Conservation (phyloP, 2,113 vertebrate species). For the Empidonax alnorum region DNA sequence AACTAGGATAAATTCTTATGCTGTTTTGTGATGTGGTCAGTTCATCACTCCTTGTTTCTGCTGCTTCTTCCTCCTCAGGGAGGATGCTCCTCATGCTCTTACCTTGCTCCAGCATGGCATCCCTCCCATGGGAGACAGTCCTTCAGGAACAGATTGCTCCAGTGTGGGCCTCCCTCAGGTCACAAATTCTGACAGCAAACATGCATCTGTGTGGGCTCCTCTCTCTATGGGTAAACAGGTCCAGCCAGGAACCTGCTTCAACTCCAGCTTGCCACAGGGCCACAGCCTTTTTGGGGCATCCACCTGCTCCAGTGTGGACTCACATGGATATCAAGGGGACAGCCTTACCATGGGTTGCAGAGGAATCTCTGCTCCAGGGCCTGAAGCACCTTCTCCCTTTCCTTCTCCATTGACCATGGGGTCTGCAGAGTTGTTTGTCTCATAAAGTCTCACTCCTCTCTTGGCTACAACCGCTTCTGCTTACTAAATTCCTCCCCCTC, state of each 20-base stretch:
- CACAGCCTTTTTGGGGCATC: not conserved
- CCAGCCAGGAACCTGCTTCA: not conserved
- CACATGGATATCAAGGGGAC: not conserved
- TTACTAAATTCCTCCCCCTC: no score
- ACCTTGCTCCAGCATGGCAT: not conserved
- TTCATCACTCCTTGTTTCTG: not conserved
- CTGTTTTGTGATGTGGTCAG: not conserved
- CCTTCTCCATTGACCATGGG: not conserved
- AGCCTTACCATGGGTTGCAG: not conserved
- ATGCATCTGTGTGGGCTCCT: not conserved
- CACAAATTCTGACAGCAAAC: not conserved
- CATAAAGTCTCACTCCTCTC: not conserved
- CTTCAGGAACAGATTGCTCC: not conserved
- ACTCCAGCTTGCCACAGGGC: not conserved
- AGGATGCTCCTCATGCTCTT: not conserved
- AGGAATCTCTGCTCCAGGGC: rapidly evolving
- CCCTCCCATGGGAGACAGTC: not conserved
- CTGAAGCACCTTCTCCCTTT: not conserved
- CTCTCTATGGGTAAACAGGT: not conserved
- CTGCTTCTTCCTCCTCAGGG: not conserved
- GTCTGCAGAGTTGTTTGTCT: not conserved
- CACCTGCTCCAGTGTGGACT: not conserved
- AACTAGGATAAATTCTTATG: not conserved
- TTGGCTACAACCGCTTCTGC: not conserved
- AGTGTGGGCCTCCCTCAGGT: not conserved